A percentile compares a stretch with the other conserved stretches of the same genome.
These are phyloP conservation scores for Steatornis caripensis DNA, from an alignment of 2,113 vertebrate species.

Conservation along the genomic window DNA sequence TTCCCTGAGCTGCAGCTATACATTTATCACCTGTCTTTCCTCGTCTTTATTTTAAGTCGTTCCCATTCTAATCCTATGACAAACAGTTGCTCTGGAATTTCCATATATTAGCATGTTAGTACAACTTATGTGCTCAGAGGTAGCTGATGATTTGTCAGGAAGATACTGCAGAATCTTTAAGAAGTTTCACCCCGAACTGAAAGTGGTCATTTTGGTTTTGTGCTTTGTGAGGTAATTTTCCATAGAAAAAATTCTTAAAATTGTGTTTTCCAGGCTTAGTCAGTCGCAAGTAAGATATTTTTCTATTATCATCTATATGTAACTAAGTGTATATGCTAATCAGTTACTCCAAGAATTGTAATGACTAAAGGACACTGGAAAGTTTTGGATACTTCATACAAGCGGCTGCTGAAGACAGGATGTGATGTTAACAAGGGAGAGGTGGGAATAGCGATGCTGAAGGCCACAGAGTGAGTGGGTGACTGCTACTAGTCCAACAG, in stretches of 20 bases:
- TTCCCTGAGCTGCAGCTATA: not conserved
- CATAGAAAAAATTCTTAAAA: not conserved
- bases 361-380: not conserved
- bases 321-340: not conserved
- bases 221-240: conserved; percentile 17
- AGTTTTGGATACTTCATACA: not conserved
- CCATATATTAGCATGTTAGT: conserved; percentile 16
- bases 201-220: conserved; percentile 2
- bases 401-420: not conserved
- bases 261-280: not conserved
- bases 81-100: conserved; percentile 59
- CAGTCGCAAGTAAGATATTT: not conserved
- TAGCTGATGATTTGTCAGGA: conserved; percentile 38
- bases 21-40: conserved; percentile 26
- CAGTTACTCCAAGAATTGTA: not conserved
- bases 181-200: conserved; percentile 1
- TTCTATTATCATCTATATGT: not conserved
- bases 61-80: conserved; percentile 51
- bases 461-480: not conserved
- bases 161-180: not conserved
- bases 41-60: conserved; percentile 55
- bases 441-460: not conserved
- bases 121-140: conserved; percentile 42
- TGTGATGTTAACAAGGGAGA: not conserved
- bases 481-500: not conserved